These are phyloP conservation scores for Pangasius krempfi DNA, from an alignment of 2,797 vertebrate species.

Conservation along the genomic window DNA sequence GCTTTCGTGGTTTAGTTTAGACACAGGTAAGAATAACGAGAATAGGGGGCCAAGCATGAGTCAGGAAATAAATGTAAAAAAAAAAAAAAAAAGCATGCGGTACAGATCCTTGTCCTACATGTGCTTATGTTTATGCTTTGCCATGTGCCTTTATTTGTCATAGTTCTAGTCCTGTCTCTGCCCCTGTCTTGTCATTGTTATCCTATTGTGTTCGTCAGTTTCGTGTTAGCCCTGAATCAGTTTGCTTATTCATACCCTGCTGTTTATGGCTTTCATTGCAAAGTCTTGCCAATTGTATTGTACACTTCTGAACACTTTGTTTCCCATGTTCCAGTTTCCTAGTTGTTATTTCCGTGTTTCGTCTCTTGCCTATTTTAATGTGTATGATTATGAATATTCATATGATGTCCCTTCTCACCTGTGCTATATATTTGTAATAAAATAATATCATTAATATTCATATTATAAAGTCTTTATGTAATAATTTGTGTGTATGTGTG, in stretches of 20 bases:
- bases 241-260: neutral
- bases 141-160: too few relatives aligned
- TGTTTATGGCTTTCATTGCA: neutral
- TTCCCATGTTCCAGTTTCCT: neutral
- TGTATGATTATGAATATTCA: neutral
- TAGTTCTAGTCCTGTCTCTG: neutral
- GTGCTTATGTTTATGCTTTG: neutral
- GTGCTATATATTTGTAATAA: neutral
- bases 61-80: neutral
- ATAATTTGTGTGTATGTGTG: neutral
- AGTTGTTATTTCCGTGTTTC: neutral
- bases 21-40: neutral
- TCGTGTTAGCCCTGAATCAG: neutral
- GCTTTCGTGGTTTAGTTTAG: neutral
- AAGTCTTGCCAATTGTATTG: neutral
- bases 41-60: neutral
- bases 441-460: neutral
- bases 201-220: neutral
- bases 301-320: neutral
- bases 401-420: neutral
- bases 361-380: neutral
- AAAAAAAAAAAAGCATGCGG: neutral
- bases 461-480: neutral
- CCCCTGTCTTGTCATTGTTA: neutral
- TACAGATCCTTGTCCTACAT: neutral